Evolutionary conservation across 2,888 invertebrate species (phyloP), one percentile per base, ranked within the genome.

Genomic region (Bursaphelenchus okinawaensis): DNA sequence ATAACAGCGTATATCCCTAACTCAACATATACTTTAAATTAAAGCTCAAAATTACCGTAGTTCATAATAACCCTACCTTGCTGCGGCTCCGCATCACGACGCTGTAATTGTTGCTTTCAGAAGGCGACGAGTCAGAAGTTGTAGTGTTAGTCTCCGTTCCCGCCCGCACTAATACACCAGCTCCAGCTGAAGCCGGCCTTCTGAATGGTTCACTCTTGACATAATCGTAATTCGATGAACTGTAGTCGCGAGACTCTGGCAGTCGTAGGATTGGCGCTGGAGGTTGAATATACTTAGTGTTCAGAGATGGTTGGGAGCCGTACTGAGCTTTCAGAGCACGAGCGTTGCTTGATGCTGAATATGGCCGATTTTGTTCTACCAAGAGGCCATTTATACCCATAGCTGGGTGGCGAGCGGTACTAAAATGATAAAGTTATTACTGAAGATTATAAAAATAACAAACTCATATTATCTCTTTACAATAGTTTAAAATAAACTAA

Each of bases 231-330:
- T 19, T 55, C 20, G 29, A 27, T 26, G n/a, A 20, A 59, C 22
- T 19, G 20, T 12, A 29, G 65, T 69, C 29, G 65, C 67, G 63
- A 67, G 68, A 63, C 67, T 68, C 50, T 67, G 71, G 22, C 66
- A 71, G 55, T 62, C 69, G 59, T 61, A 71, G 63, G 63, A 68
- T 27, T 52, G 60, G 52, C 52, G 58, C 59, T 62, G 40, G 40
- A 1, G 40, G 40, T 4, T 40, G 40, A 4, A 40, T n/a, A n/a
- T 40, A 40, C n/a, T 40, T 40, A n/a, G 61, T 52, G 65, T 63
- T 68, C 55, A 73, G 66, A 0, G 71, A 68, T 0, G 74, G 74
- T 20, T 69, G 69, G 26, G 70, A 67, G 16, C 71, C 68, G 55
- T 68, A 72, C 28, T 68, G 67, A 12, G 69, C 69, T 62, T 28